Evolutionary conservation across 2,113 vertebrate species (phyloP).

Genomic region (Gadus chalcogrammus): DNA sequence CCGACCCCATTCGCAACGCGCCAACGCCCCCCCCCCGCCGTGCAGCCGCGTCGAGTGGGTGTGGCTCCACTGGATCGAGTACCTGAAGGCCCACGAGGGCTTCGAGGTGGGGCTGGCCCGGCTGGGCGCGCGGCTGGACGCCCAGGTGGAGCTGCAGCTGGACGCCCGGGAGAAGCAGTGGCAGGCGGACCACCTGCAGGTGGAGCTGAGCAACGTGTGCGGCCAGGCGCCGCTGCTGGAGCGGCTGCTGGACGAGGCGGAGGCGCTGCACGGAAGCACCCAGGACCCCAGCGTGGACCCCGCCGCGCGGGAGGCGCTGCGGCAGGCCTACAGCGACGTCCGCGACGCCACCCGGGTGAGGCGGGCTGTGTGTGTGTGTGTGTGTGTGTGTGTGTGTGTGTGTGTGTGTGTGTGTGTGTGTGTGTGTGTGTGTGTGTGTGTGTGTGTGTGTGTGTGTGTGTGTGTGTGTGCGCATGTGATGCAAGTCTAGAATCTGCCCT

Average conservation of each 20-base stretch:
- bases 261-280: slow-evolving; percentile 78
- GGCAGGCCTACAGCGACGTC: slow-evolving; percentile 75
- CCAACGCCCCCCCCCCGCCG: background rate
- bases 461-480: too few relatives aligned
- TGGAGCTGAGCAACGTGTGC: slow-evolving; percentile 77
- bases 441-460: too few relatives aligned
- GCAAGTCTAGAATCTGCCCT: too few relatives aligned
- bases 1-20: background rate
- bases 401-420: too few relatives aligned
- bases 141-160: slow-evolving; percentile 81
- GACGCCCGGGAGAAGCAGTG: slow-evolving; percentile 90
- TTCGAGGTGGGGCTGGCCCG: slow-evolving; percentile 83
- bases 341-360: slow-evolving; percentile 80
- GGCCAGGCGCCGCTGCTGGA: slow-evolving; percentile 79
- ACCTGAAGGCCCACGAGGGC: slow-evolving; percentile 85
- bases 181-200: slow-evolving; percentile 83
- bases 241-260: slow-evolving; percentile 86
- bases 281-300: slow-evolving; percentile 85
- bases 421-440: too few relatives aligned
- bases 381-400: too few relatives aligned
- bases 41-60: slow-evolving; percentile 96
- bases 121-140: slow-evolving; percentile 75
- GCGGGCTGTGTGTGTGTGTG: background rate
- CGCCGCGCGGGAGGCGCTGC: slow-evolving; percentile 77
- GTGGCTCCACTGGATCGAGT: slow-evolving; percentile 95